phyloP scores from a whole-genome alignment of 2,888 invertebrate genomes.

The Cheilosia vernalis region DNA sequence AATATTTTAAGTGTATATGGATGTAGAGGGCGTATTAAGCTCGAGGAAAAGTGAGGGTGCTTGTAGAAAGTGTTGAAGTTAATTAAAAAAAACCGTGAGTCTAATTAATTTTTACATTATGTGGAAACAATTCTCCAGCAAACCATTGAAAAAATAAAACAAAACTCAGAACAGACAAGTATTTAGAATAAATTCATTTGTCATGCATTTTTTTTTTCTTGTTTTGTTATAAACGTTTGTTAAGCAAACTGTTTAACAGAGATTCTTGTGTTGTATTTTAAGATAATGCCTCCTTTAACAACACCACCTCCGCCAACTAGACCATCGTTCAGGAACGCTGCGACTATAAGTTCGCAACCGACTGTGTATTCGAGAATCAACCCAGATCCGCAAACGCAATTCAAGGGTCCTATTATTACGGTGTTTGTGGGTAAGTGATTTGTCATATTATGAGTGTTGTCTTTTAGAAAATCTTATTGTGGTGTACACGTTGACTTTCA shows the following conservation, averaged over 20 bases:
- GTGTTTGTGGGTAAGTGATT: constrained; percentile 94
- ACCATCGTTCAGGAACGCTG: constrained; percentile 83
- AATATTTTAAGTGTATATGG: constrained; percentile 44
- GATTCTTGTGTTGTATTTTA: constrained; percentile 76
- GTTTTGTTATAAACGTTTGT: background rate
- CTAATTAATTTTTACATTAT: constrained; percentile 17
- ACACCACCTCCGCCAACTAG: constrained; percentile 83
- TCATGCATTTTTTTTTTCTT: constrained; percentile 21
- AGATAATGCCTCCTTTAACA: constrained; percentile 85
- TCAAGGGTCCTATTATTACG: constrained; percentile 94
- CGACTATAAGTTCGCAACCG: constrained; percentile 83
- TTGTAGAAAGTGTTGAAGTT: constrained; percentile 44
- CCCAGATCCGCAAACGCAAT: constrained; percentile 81
- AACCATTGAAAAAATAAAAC: constrained; percentile 15
- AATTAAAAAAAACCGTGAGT: constrained; percentile 58
- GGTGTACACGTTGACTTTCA: constrained; percentile 76
- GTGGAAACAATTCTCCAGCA: constrained; percentile 11
- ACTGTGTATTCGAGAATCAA: constrained; percentile 81
- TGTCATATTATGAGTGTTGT: background rate
- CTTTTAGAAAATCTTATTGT: background rate
- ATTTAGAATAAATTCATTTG: constrained; percentile 15
- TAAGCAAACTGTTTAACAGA: constrained; percentile 17
- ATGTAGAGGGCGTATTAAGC: constrained; percentile 44
- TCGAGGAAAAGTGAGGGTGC: constrained; percentile 43
- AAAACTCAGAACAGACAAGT: constrained; percentile 14